phyloP scores from a whole-genome alignment of 2,113 vertebrate species.

The Nothobranchius kuhntae region DNA sequence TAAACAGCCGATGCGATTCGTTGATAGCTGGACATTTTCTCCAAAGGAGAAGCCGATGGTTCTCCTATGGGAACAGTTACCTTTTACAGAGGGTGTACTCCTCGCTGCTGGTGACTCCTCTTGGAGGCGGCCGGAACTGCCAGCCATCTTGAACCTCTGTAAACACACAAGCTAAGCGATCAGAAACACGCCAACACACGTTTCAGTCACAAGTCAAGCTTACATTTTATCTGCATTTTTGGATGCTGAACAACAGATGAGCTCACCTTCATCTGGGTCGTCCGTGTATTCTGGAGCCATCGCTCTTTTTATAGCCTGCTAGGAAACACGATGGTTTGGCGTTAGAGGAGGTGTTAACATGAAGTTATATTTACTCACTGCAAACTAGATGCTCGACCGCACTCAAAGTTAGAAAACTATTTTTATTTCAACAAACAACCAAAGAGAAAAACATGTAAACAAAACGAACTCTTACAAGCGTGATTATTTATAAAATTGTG shows the following conservation, averaged over 20 bases:
- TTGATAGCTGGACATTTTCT: background rate
- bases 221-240: too few relatives aligned
- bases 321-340: constrained; percentile 7
- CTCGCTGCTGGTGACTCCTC: constrained; percentile 98
- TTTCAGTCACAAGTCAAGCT: background rate
- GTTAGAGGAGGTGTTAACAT: background rate
- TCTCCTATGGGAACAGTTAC: constrained; percentile 68
- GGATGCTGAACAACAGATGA: too few relatives aligned
- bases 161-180: constrained; percentile 29
- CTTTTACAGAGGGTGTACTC: constrained; percentile 98
- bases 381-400: constrained; percentile 9
- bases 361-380: constrained; percentile 14
- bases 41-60: background rate
- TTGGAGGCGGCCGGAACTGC: constrained; percentile 95
- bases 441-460: background rate
- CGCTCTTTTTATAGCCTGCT: constrained; percentile 74
- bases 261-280: constrained; percentile 81
- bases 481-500: constrained; percentile 8
- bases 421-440: too few relatives aligned
- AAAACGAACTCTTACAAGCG: background rate
- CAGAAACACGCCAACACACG: constrained; percentile 10
- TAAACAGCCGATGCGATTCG: background rate
- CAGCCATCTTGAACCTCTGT: constrained; percentile 88
- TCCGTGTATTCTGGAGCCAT: constrained; percentile 75
- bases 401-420: background rate